Percentiles rank a stretch among this genome's conserved stretches.
Conservation (phyloP, 1,140 invertebrate genomes). For the Brachionus asplanchnoidis region DNA sequence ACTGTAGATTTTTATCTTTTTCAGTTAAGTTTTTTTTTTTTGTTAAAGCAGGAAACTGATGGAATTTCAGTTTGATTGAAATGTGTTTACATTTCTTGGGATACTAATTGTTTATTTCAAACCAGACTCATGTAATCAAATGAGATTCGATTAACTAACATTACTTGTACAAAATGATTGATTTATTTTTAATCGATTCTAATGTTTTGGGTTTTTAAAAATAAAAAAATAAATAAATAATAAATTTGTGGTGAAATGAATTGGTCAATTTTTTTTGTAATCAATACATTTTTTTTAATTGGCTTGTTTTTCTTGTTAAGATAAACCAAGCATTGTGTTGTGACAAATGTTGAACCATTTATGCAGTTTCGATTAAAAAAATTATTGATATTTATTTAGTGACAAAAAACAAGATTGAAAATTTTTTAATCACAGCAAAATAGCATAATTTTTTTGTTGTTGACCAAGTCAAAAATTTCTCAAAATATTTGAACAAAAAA, state of each 20-base stretch:
- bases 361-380: no score
- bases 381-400: no score
- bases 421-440: no score
- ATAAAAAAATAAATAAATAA: background rate
- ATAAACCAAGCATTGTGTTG: background rate
- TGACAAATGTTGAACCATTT: no score
- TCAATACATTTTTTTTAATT: no score
- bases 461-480: no score
- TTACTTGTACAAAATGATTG: conserved; percentile 21
- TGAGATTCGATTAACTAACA: background rate
- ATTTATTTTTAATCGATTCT: conserved; percentile 35
- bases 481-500: no score
- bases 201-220: background rate
- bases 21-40: background rate
- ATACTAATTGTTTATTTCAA: conserved; percentile 21
- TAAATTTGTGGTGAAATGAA: background rate
- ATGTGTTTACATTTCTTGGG: background rate
- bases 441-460: no score
- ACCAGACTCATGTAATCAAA: background rate
- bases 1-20: background rate
- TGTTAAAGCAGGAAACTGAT: background rate
- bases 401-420: no score
- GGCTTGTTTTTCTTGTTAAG: no score
- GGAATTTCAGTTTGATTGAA: background rate
- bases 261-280: background rate